Percentiles rank a stretch among this genome's conserved stretches.
Conservation (phyloP, 2,888 invertebrate species). For the Ypsolopha scabrella region DNA sequence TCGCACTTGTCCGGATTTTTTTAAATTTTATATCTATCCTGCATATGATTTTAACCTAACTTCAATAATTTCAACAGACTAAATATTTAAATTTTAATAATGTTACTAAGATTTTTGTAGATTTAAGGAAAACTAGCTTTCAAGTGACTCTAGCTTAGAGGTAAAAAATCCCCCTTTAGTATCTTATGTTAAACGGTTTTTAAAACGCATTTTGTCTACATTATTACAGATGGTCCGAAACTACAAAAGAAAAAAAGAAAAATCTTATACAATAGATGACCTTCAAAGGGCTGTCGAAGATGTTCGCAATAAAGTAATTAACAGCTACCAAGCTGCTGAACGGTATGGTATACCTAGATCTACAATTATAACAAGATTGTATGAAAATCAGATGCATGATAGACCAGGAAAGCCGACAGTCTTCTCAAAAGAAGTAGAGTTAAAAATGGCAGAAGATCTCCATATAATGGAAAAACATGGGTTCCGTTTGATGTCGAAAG, state of each 20-base stretch:
- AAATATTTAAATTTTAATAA: neutral
- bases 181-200: too few species aligned
- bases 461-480: too few species aligned
- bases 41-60: neutral
- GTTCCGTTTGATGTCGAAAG: too few species aligned
- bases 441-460: too few species aligned
- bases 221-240: conserved; percentile 1
- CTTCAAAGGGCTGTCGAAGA: conserved; percentile 10
- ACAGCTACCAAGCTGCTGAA: conserved; percentile 10
- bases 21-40: too few species aligned
- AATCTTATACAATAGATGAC: conserved; percentile 1
- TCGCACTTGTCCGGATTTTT: too few species aligned
- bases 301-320: conserved; percentile 9
- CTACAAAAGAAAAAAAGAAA: conserved; percentile 1
- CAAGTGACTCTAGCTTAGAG: too few species aligned
- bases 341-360: conserved; percentile 12
- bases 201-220: neutral
- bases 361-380: conserved; percentile 9
- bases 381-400: conserved; percentile 9
- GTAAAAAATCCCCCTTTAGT: too few species aligned
- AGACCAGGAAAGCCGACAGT: conserved; percentile 15
- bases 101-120: too few species aligned
- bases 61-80: neutral
- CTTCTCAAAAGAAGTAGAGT: conserved; percentile 15
- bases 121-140: too few species aligned